phyloP scores from a whole-genome alignment of 2,113 vertebrate genomes.

The Anser brachyrhynchus region DNA sequence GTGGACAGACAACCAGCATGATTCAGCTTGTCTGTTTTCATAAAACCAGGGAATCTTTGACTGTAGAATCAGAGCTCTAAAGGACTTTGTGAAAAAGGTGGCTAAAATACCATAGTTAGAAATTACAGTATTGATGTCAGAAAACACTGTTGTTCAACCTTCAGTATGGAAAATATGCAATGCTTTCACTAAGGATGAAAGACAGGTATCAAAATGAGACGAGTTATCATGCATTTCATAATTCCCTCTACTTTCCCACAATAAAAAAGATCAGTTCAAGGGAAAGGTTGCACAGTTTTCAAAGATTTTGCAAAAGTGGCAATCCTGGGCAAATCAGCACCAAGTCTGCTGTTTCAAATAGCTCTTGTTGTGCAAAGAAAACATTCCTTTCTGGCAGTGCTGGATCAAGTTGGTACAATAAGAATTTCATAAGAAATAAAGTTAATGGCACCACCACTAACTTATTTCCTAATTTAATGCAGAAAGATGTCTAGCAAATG shows the following conservation, averaged over 20 bases:
- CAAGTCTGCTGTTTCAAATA: background rate
- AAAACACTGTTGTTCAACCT: background rate
- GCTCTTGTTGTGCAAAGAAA: background rate
- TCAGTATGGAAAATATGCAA: background rate
- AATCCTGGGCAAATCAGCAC: background rate
- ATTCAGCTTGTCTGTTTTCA: background rate
- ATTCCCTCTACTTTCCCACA: background rate
- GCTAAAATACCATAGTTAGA: background rate
- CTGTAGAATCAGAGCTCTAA: background rate
- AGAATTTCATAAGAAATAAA: background rate
- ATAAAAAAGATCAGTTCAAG: background rate
- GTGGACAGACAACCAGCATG: background rate
- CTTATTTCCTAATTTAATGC: background rate
- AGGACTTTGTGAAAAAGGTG: background rate
- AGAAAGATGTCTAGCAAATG: slow-evolving; percentile 2
- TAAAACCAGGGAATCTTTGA: background rate
- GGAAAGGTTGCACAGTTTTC: background rate
- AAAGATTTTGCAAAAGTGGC: background rate
- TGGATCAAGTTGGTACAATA: background rate
- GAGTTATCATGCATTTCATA: background rate
- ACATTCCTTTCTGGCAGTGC: background rate
- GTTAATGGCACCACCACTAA: background rate
- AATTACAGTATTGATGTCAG: background rate
- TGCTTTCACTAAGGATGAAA: background rate
- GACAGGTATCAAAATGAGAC: background rate